Evolutionary conservation across 2,797 vertebrate species (phyloP).

Genomic region (Mormyrus proboscirostris): DNA sequence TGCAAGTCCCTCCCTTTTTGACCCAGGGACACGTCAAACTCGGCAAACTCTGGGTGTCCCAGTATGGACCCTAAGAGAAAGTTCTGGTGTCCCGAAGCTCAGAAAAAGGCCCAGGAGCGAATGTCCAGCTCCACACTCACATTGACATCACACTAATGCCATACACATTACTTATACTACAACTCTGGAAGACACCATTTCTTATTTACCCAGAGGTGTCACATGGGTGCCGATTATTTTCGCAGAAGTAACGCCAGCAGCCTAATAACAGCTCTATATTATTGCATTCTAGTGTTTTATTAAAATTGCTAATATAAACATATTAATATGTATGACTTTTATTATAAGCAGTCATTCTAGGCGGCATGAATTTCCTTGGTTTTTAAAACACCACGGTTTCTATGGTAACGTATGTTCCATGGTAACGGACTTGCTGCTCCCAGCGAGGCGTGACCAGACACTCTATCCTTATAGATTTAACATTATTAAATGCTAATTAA

Average conservation of each 20-base stretch:
- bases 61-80: neutral
- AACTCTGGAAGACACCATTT: neutral
- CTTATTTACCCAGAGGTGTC: neutral
- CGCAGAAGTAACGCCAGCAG: neutral
- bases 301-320: neutral
- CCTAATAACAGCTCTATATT: neutral
- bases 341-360: neutral
- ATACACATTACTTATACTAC: neutral
- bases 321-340: neutral
- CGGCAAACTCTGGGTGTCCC: neutral
- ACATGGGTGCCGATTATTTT: neutral
- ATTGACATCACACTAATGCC: neutral
- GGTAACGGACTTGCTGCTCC: neutral
- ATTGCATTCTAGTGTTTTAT: neutral
- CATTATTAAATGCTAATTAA: neutral
- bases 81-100: neutral
- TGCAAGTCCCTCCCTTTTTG: neutral
- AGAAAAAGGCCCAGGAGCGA: neutral
- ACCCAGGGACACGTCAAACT: neutral
- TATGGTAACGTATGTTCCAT: neutral
- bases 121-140: neutral
- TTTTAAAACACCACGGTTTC: neutral
- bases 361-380: neutral
- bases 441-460: neutral
- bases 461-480: neutral